Evolutionary conservation across 37 sponge, comb jelly and placozoan species (phyloP), one percentile per base, ranked within the genome.

Genomic region (Chondrosia reniformis): DNA sequence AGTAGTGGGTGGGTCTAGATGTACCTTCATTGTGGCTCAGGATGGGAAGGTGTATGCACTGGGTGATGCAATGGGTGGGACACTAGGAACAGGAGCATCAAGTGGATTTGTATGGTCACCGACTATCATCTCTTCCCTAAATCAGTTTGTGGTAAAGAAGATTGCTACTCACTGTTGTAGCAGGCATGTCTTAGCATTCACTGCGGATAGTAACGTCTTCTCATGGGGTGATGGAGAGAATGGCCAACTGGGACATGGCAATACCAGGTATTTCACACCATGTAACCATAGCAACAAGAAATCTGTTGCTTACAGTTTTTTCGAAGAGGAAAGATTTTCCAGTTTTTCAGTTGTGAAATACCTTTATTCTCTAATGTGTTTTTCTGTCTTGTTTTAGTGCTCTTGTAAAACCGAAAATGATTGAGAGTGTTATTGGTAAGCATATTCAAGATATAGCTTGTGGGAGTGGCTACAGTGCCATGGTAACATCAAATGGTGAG

Each of bases 221-320:
- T 93, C 94, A 2, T 98, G 99, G 99, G 99, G 99, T 45, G 99
- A 98, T 49, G 99, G 99, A 44, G 85, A 91, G 76, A 84, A 80
- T 43, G 99, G 99, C 33, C 99, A 93, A 74, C 84, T 98, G 27
- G 99, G 99, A 38, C 99, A 95, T 76, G 99, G 96, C n/a, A 83
- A 86, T 49, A 77, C 80, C 28, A 74, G 78, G 91, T n/a, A n/a
- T n/a, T n/a, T n/a, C n/a, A n/a, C n/a, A n/a, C 84, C 21, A 31
- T 0, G 64, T 15, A 28, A 33, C 12, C 13, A 13, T 63, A 13
- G 66, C 17, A 19, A 52, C 55, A 13, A 52, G 17, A 52, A 19
- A 52, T 19, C 55, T n/a, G 19, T 19, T 52, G 13, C 19, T 21
- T 21, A 52, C 17, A 19, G 55, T 52, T 13, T 13, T 52, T 19